A percentile compares a stretch with the other conserved stretches of the same genome.
Conservation (phyloP, 1,140 invertebrate species). For the Cydia splendana region DNA sequence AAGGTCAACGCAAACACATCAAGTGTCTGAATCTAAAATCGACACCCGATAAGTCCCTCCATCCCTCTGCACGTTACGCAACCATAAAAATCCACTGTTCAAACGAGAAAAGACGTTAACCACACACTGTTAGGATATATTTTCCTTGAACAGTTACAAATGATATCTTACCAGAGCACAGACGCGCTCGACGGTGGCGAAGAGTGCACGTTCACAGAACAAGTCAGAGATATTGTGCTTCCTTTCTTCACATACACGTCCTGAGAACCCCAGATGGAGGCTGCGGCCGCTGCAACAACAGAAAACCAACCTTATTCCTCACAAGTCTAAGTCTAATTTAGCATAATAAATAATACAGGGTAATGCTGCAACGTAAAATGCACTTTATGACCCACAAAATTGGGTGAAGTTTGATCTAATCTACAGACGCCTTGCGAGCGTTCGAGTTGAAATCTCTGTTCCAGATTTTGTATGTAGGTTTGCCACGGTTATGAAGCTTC, state of each 20-base stretch:
- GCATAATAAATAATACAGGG: not conserved
- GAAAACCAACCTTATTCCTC: constrained; percentile 38
- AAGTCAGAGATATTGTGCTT: constrained; percentile 93
- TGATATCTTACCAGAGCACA: constrained; percentile 82
- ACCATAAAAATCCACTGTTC: constrained; percentile 1
- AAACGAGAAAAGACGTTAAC: not conserved
- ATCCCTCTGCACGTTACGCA: constrained; percentile 12
- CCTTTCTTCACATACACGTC: constrained; percentile 94
- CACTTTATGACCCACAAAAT: constrained; percentile 30
- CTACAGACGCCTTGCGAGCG: constrained; percentile 1
- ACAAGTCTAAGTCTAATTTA: not conserved
- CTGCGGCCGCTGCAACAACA: constrained; percentile 89
- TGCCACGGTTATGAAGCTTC: constrained; percentile 8
- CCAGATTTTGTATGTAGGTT: constrained; percentile 12
- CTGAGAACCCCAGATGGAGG: constrained; percentile 90
- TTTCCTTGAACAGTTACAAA: constrained; percentile 14
- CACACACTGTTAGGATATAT: not conserved
- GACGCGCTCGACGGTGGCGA: constrained; percentile 88
- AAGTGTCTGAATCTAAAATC: constrained; percentile 17
- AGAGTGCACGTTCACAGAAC: constrained; percentile 92
- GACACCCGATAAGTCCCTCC: constrained; percentile 1
- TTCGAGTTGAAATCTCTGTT: constrained; percentile 18
- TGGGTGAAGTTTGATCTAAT: constrained; percentile 12
- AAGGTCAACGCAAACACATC: constrained; percentile 5
- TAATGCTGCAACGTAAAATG: constrained; percentile 30